Base-by-base conservation (phyloP, 2,797 vertebrate species). In the Leptodactylus fallax region DNA sequence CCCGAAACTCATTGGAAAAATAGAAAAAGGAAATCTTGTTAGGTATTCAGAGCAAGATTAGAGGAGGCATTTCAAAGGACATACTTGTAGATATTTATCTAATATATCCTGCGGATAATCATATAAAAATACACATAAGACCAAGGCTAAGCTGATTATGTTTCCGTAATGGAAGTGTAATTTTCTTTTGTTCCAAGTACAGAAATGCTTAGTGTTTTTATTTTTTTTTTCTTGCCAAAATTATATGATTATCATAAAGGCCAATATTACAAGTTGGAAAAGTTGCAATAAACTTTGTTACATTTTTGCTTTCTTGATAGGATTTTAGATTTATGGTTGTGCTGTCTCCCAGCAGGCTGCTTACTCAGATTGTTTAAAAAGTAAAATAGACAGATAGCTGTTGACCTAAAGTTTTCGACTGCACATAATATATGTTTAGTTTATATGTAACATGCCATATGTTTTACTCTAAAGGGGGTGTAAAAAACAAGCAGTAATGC, bases 91-190 rank as follows among this genome's bases (percentile, higher is more conserved):
- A 91, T 93, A 87, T 87, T 92, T 93, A 92, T 92, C 90, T 92
- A 92, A 94, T 92, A 90, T 91, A 91, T 67, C 74, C 47, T 90
- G 91, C 89, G 90, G 92, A 91, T 93, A 93, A 93, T 92, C 88
- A 88, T 71, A 90, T 91, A 90, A 89, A 90, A 90, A 90, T 86
- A 83, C 87, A 92, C 82, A 83, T 56, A 91, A 85, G 78, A 88
- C 90, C 93, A 88, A 92, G 92, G 90, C 83, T 91, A 81, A 87
- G 78, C 76, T 90, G 90, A 87, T 90, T 92, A 88, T 91, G 83
- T 87, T 92, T 47, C 53, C 81, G 91, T 92, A 92, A 85, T 92
- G 90, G 87, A 87, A 88, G 82, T 91, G 56, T 90, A 90, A 89
- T 91, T 93, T 94, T 92, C 23, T 49, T 92, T 74, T 92, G 72